Evolutionary conservation across 2,888 invertebrate species (phyloP).

Genomic region (Agonopterix arenella): DNA sequence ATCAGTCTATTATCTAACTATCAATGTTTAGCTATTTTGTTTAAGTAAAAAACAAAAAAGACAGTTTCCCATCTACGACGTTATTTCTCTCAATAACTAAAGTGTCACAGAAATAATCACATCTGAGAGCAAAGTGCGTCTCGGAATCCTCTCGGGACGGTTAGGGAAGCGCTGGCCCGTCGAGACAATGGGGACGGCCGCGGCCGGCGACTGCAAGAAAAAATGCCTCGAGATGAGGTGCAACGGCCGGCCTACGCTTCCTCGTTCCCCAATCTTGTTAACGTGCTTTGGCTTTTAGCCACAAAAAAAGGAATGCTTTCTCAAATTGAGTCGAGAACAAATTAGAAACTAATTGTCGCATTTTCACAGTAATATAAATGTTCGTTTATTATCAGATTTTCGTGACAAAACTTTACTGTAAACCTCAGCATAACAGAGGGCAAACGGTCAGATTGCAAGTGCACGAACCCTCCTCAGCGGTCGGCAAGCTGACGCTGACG

Average conservation of each 20-base stretch:
- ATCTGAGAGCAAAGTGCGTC: constrained; percentile 28
- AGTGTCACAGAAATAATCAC: constrained; percentile 39
- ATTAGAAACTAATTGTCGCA: constrained; percentile 7
- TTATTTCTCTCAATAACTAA: constrained; percentile 28
- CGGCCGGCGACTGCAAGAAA: constrained; percentile 14
- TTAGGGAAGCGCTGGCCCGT: constrained; percentile 20
- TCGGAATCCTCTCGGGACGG: constrained; percentile 24
- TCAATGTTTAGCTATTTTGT: too few relatives aligned
- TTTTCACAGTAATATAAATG: too few relatives aligned
- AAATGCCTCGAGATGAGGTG: constrained; percentile 27
- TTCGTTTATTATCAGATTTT: too few relatives aligned
- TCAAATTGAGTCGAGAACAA: constrained; percentile 14
- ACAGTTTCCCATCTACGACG: too few relatives aligned
- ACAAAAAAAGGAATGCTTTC: constrained; percentile 12
- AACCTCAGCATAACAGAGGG: constrained; percentile 17
- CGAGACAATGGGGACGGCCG: constrained; percentile 30
- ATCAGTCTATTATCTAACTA: too few relatives aligned
- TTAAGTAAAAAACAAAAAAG: too few relatives aligned
- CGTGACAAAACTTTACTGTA: too few relatives aligned
- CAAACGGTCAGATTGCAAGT: constrained; percentile 32
- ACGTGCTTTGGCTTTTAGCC: constrained; percentile 17
- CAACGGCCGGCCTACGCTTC: constrained; percentile 15
- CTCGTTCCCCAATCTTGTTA: constrained; percentile 18
- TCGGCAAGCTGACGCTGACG: constrained; percentile 36
- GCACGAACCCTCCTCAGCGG: constrained; percentile 26